Base-by-base conservation (phyloP, 2,113 vertebrate species). In the Promerops cafer region DNA sequence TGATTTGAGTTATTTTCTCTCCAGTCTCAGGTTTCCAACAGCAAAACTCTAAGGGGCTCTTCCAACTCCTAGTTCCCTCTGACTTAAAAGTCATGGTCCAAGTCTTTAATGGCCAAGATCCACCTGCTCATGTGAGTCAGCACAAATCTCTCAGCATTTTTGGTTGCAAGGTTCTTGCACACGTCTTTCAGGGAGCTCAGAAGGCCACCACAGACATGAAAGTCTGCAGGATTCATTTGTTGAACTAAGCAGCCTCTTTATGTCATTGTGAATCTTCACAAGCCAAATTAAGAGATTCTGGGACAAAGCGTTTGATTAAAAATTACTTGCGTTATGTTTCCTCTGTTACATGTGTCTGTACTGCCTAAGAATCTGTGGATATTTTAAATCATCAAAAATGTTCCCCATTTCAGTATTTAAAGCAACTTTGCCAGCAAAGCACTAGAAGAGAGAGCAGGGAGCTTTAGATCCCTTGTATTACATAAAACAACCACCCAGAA, bases 221-320 rank as follows among this genome's bases (percentile, higher is more conserved):
- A 74, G 11, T 26, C 61, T 88, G 35, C 31, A 79, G 65, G n/a
- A 96, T 77, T 92, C 69, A 82, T 93, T 96, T 96, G 82, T 85
- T 97, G 93, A 96, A 77, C 83, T 80, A 92, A 93, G 57, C 26
- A 68, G 37, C 31, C 65, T 87, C 96, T 97, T 95, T 76, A 96
- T 64, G 65, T 92, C 92, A 94, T 64, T 31, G 27, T 78, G 87
- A 96, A 96, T 49, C 78, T 83, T 81, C 69, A 71, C 52, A 72
- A 94, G 86, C 74, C 87, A 96, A 94, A 95, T 89, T 74, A 88
- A 76, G 95, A 92, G 76, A 96, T 59, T 86, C 4, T 79, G 72
- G 81, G 87, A 77, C 84, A 89, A 87, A 95, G 86, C 12, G 15
- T 49, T 80, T 66, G 30, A 88, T 57, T 52, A 61, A 69, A 87